Evolutionary conservation across 2,113 vertebrate species (phyloP).

Genomic region (Ochotona princeps): DNA sequence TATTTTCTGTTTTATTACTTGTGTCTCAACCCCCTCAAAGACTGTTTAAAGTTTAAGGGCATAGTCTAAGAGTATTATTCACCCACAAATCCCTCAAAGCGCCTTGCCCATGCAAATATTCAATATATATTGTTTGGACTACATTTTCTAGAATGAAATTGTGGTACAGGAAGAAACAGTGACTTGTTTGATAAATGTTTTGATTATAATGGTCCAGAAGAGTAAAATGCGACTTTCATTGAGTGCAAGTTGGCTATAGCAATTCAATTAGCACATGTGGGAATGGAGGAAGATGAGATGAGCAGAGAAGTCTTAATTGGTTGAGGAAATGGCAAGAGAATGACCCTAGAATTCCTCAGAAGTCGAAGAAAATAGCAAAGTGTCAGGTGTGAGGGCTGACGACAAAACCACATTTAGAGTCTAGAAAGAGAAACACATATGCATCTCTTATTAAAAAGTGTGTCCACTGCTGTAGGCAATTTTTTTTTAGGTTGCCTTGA

Average conservation of each 20-base stretch:
- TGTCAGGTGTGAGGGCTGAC: neutral
- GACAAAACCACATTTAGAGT: neutral
- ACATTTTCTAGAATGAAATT: neutral
- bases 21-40: neutral
- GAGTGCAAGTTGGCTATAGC: too few relatives aligned
- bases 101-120: neutral
- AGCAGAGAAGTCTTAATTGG: neutral
- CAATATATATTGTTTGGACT: neutral
- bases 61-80: neutral
- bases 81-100: neutral
- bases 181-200: neutral
- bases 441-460: too few relatives aligned
- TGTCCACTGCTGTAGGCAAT: too few relatives aligned
- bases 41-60: neutral
- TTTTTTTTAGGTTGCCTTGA: too few relatives aligned
- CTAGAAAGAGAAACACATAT: too few relatives aligned
- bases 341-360: neutral
- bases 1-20: neutral
- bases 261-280: neutral
- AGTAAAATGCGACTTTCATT: neutral
- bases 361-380: neutral
- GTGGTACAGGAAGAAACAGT: neutral
- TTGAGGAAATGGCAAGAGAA: neutral
- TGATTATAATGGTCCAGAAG: neutral
- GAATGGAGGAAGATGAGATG: neutral